Base-by-base conservation (phyloP, 2,113 vertebrate species). In the Alligator mississippiensis region DNA sequence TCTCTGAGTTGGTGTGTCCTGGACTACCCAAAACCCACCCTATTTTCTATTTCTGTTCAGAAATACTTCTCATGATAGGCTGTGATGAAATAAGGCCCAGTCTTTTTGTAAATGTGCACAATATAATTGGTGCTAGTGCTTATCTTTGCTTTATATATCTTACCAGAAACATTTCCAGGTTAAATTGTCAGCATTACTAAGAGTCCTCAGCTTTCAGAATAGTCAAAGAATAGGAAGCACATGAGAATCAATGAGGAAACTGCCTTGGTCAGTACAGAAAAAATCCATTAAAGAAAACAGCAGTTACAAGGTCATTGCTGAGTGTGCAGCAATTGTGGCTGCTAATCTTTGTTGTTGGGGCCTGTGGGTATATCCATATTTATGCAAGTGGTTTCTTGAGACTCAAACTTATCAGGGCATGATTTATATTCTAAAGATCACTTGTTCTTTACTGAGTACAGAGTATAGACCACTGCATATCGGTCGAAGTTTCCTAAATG, bases 351-450 rank as follows among this genome's bases (percentile, higher is more conserved):
- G 90, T 97, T 93, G 95, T 97, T 96, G 96, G 92, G 96, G 96
- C 96, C 96, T 96, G 95, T 94, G 96, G 96, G 96, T 96, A 94
- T 96, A 94, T 94, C 90, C 4, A 22, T 97, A 96, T 96, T 96
- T 97, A 96, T 95, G 96, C 95, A 97, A 95, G 95, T 96, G 95
- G 94, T 95, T 97, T 97, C 96, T 97, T 94, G 96, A 93, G 93
- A 87, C 93, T 92, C 96, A 28, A 93, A 94, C 93, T 94, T 96
- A 97, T 96, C 96, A 97, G 92, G 59, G 70, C 1, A 19, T 97
- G 96, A 97, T 97, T 96, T 96, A 96, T 94, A 90, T 64, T 75
- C 66, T 75, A 77, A 90, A 92, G 96, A 95, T 84, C 93, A 89
- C 95, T 82, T 77, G 88, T 83, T 30, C 54, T 3, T 84, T 13